Conservation (phyloP, 2,888 invertebrate species). For the Hypena proboscidalis region DNA sequence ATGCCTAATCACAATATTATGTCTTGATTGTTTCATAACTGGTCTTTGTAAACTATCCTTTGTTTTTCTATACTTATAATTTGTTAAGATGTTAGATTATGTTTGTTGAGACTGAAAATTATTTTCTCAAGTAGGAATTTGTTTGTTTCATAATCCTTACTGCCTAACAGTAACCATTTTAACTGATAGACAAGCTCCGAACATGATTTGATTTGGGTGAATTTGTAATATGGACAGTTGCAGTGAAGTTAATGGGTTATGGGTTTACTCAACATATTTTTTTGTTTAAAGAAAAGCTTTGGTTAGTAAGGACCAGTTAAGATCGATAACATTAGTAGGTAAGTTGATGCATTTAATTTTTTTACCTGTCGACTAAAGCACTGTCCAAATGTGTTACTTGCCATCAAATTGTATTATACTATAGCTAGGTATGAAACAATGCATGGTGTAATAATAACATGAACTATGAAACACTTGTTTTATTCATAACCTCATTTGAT, state of each 20-base stretch:
- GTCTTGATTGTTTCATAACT: slow-evolving; percentile 1
- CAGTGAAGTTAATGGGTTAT: too few relatives aligned
- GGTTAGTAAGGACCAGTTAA: neutral
- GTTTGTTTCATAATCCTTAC: too few relatives aligned
- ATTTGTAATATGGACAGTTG: too few relatives aligned
- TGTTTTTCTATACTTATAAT: too few relatives aligned
- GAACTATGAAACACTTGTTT: slow-evolving; percentile 38
- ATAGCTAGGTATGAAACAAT: slow-evolving; percentile 49
- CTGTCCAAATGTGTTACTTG: slow-evolving; percentile 48
- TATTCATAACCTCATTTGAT: slow-evolving; percentile 26
- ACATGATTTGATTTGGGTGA: too few relatives aligned
- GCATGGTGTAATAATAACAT: slow-evolving; percentile 50
- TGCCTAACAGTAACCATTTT: too few relatives aligned
- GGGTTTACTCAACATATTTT: too few relatives aligned
- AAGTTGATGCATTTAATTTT: slow-evolving; percentile 47
- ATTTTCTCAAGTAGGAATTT: too few relatives aligned
- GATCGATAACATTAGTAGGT: slow-evolving; percentile 25
- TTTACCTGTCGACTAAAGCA: slow-evolving; percentile 33
- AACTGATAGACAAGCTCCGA: too few relatives aligned
- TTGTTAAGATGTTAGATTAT: neutral
- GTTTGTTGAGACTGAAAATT: too few relatives aligned
- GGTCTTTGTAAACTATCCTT: neutral
- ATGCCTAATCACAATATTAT: slow-evolving; percentile 6
- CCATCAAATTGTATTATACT: slow-evolving; percentile 57
- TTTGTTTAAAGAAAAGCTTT: too few relatives aligned